These are phyloP conservation scores for Micoletzkya japonica DNA, from an alignment of 2,888 invertebrate genomes.

Conservation along the genomic window DNA sequence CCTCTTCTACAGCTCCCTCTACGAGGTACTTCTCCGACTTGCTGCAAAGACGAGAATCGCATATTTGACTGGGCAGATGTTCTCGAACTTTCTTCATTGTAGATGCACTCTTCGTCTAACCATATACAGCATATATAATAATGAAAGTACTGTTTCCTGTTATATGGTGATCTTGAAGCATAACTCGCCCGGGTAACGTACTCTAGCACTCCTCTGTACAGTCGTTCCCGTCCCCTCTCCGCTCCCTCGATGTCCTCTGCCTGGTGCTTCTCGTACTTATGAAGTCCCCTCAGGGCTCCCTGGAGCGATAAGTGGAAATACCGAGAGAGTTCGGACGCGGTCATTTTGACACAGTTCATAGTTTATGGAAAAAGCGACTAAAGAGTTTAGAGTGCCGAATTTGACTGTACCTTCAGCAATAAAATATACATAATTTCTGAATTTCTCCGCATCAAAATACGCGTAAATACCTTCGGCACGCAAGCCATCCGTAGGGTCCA, in stretches of 20 bases:
- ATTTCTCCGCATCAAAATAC: too few species aligned
- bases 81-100: not conserved
- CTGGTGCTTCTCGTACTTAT: slow-evolving; percentile 7
- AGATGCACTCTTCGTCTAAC: not conserved
- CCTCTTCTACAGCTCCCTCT: not conserved
- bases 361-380: too few species aligned
- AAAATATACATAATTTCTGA: too few species aligned
- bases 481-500: too few species aligned
- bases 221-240: not conserved
- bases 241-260: not conserved
- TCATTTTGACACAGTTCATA: too few species aligned
- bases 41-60: not conserved
- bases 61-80: too few species aligned
- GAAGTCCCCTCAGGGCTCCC: too few species aligned
- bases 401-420: too few species aligned
- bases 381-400: too few species aligned
- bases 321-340: too few species aligned
- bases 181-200: not conserved
- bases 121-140: not conserved
- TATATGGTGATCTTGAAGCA: not conserved
- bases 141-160: not conserved
- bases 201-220: slow-evolving; percentile 6
- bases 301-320: too few species aligned
- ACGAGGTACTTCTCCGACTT: not conserved
- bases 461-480: too few species aligned